Conservation (phyloP, 2,797 vertebrate genomes). For the Malacoraja senta region DNA sequence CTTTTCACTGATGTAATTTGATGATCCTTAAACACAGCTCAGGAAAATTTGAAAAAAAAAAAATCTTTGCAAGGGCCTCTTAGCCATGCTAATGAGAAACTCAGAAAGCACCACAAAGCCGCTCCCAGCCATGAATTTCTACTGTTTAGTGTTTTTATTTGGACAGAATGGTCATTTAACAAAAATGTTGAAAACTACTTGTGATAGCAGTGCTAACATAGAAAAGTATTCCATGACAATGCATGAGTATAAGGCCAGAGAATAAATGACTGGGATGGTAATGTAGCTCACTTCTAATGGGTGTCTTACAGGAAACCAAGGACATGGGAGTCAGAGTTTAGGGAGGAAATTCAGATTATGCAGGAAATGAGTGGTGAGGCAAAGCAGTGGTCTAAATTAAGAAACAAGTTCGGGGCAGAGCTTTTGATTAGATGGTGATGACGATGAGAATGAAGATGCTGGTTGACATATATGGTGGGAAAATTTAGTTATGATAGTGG, state of each 20-base stretch:
- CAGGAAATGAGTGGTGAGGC: too few species aligned
- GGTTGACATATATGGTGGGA: neutral
- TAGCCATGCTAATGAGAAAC: neutral
- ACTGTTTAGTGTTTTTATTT: neutral
- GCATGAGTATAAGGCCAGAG: neutral
- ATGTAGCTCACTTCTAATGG: neutral
- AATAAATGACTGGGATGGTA: neutral
- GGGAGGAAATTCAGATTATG: neutral
- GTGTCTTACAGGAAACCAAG: too few species aligned
- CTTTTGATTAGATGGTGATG: neutral
- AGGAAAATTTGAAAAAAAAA: neutral
- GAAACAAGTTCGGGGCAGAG: neutral
- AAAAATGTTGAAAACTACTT: neutral
- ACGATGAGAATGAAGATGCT: too few species aligned
- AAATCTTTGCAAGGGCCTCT: neutral
- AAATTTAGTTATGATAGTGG: neutral
- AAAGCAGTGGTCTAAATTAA: too few species aligned
- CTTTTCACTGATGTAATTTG: neutral
- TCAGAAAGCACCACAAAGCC: neutral
- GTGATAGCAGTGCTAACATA: neutral
- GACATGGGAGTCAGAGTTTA: neutral
- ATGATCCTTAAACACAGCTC: neutral
- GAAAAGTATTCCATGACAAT: neutral
- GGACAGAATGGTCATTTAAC: neutral
- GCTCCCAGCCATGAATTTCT: neutral